Evolutionary conservation across 2,113 vertebrate species (phyloP).

Genomic region (Antennarius striatus): DNA sequence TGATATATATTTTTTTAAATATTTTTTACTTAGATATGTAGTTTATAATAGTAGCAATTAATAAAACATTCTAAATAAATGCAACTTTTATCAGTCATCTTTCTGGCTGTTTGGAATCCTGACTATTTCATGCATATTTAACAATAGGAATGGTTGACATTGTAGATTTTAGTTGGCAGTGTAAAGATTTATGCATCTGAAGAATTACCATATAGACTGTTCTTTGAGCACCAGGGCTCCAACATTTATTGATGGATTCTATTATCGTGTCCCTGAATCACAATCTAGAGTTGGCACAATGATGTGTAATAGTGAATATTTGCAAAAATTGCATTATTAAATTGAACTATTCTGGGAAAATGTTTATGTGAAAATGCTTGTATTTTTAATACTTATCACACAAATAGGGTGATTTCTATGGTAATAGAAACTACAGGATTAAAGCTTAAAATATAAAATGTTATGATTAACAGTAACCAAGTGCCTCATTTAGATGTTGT

Average conservation of each 20-base stretch:
- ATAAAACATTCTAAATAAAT: too few species aligned
- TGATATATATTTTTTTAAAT: too few species aligned
- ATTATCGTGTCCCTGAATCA: slow-evolving; percentile 3
- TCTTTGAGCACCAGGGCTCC: neutral
- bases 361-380: neutral
- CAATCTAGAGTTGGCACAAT: neutral
- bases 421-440: slow-evolving; percentile 8
- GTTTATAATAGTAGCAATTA: too few species aligned
- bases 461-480: neutral
- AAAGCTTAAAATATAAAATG: slow-evolving; percentile 1
- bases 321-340: neutral
- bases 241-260: neutral
- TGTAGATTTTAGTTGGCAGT: neutral
- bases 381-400: slow-evolving; percentile 6
- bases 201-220: slow-evolving; percentile 1
- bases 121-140: neutral
- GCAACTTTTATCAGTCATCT: neutral
- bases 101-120: too few species aligned
- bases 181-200: neutral
- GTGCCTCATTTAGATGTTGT: too few species aligned
- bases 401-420: slow-evolving; percentile 5
- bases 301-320: neutral
- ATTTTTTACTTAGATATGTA: too few species aligned
- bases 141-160: neutral
- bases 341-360: neutral